A percentile compares a stretch with the other conserved stretches of the same genome.
phyloP scores from a whole-genome alignment of 2,888 invertebrate species.

The Lithodes maja region DNA sequence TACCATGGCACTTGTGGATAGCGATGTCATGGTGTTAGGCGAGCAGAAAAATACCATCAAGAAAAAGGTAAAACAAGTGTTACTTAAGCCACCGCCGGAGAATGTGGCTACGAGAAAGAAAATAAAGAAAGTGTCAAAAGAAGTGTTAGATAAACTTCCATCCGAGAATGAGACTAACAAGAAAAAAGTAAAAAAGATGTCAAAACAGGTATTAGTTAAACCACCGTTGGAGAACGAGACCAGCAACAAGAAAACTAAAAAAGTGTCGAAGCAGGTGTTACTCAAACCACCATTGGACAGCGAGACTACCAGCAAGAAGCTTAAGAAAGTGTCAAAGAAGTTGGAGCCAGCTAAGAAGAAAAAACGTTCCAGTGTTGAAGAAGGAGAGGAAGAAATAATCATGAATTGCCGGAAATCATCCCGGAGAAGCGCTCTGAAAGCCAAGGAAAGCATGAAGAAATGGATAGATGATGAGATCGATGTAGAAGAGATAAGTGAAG shows the following conservation, averaged over 20 bases:
- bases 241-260: neutral
- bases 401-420: neutral
- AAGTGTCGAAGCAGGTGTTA: neutral
- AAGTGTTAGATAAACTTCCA: no score
- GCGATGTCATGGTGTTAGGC: no score
- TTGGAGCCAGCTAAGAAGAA: neutral
- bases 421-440: conserved; percentile 21
- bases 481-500: neutral
- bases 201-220: neutral
- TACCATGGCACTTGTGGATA: no score
- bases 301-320: neutral
- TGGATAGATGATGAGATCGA: conserved; percentile 8
- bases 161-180: neutral
- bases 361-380: neutral
- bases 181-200: neutral
- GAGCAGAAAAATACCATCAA: neutral
- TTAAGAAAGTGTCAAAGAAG: neutral
- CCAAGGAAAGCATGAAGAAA: conserved; percentile 28
- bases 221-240: neutral
- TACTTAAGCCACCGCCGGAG: conserved; percentile 18
- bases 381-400: neutral
- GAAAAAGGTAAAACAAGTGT: neutral
- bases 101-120: neutral
- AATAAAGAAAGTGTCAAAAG: no score
- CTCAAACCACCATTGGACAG: conserved; percentile 10